These are phyloP conservation scores for Patagioenas fasciata DNA, from an alignment of 2,113 vertebrate species.

Conservation along the genomic window DNA sequence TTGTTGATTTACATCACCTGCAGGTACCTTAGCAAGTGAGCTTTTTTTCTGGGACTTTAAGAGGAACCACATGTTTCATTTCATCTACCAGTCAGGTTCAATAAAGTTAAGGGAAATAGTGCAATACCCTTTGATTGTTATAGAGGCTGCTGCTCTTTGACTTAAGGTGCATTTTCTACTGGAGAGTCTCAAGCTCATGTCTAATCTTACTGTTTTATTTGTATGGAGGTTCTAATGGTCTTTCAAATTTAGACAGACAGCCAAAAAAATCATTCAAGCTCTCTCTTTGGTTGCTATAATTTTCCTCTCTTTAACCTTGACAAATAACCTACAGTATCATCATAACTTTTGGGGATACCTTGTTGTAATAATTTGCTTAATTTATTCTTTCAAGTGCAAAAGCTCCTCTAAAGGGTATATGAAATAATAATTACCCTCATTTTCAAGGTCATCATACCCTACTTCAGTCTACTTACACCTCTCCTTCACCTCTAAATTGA, in stretches of 20 bases:
- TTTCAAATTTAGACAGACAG: not conserved
- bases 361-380: not conserved
- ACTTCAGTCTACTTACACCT: not conserved
- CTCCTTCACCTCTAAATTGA: not conserved
- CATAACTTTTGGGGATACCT: not conserved
- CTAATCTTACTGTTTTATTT: not conserved
- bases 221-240: not conserved
- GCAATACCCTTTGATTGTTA: not conserved
- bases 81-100: not conserved
- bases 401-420: not conserved
- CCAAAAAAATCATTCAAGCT: not conserved
- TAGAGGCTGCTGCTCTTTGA: not conserved
- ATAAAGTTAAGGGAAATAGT: not conserved
- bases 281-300: not conserved
- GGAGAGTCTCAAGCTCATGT: not conserved
- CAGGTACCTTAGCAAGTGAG: not conserved
- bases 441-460: not conserved
- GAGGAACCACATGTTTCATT: conserved; percentile 2
- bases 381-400: not conserved
- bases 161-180: not conserved
- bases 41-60: not conserved
- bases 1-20: not conserved
- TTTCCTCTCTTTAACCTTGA: not conserved
- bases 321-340: not conserved
- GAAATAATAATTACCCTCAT: not conserved